phyloP scores from a whole-genome alignment of 2,113 vertebrate species.

The Sturnira hondurensis region DNA sequence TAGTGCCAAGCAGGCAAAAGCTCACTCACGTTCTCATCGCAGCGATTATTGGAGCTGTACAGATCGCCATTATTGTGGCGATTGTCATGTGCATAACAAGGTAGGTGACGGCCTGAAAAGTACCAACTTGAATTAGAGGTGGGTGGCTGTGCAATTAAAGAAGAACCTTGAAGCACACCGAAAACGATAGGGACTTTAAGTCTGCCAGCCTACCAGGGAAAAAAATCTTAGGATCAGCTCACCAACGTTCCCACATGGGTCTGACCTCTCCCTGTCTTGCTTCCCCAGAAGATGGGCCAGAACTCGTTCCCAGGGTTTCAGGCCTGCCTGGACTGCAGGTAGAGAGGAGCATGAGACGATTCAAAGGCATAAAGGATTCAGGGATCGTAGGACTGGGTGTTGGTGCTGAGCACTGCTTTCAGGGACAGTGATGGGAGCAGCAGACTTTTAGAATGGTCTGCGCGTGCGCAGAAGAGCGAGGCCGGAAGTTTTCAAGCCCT shows the following conservation, averaged over 20 bases:
- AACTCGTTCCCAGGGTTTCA: background rate
- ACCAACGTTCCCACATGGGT: background rate
- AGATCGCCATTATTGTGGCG: conserved; percentile 96
- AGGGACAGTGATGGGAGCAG: background rate
- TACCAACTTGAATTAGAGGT: background rate
- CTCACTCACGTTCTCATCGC: conserved; percentile 97
- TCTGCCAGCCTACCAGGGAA: background rate
- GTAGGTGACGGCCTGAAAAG: conserved; percentile 77
- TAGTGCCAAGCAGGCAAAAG: conserved; percentile 96
- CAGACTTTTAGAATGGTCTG: background rate
- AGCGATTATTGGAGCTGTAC: conserved; percentile 95
- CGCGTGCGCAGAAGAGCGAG: background rate
- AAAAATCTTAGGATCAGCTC: background rate
- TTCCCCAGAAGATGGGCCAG: background rate
- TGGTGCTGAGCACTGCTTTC: background rate
- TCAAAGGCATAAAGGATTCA: background rate
- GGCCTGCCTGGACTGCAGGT: background rate
- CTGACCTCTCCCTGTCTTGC: background rate
- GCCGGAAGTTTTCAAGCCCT: background rate
- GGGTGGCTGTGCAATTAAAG: background rate
- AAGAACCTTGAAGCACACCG: background rate
- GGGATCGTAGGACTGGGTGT: background rate
- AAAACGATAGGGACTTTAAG: background rate
- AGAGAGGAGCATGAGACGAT: background rate
- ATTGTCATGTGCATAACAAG: conserved; percentile 99